Evolutionary conservation across 2,888 invertebrate species (phyloP).

Genomic region (Agrotis exclamationis): DNA sequence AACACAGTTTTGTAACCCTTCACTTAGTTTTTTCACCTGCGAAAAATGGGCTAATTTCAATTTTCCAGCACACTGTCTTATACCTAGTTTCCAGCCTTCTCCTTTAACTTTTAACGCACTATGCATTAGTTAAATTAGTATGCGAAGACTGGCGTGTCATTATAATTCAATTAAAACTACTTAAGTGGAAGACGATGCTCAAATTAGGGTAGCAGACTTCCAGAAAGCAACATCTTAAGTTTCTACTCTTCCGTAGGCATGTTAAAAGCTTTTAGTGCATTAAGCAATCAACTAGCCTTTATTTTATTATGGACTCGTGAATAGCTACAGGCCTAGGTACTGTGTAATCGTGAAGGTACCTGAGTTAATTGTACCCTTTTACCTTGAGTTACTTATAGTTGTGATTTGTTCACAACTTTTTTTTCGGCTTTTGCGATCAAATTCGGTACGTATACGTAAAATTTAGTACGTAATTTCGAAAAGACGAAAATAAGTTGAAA

Average conservation of each 20-base stretch:
- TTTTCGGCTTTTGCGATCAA: not conserved
- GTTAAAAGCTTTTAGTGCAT: conserved; percentile 57
- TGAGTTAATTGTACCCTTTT: not conserved
- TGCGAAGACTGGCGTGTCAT: conserved; percentile 20
- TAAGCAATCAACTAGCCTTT: conserved; percentile 45
- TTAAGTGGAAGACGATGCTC: conserved; percentile 41
- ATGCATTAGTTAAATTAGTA: conserved; percentile 29
- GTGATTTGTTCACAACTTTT: not conserved
- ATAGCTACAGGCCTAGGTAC: not conserved
- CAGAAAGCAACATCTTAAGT: conserved; percentile 47
- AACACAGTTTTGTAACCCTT: too few species aligned
- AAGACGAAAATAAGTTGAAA: too few species aligned
- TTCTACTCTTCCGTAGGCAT: conserved; percentile 36
- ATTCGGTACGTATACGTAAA: too few species aligned
- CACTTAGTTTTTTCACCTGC: too few species aligned
- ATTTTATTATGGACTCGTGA: conserved; percentile 14
- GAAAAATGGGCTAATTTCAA: not conserved
- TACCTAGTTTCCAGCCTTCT: not conserved
- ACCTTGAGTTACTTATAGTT: too few species aligned
- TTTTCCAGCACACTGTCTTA: not conserved
- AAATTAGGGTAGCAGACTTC: conserved; percentile 53
- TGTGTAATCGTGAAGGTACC: not conserved
- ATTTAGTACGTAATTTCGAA: too few species aligned
- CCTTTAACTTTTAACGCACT: conserved; percentile 22
- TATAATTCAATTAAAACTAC: conserved; percentile 47